A percentile compares a stretch with the other conserved stretches of the same genome.
Conservation (phyloP, 2,113 vertebrate genomes). For the Gymnobelideus leadbeateri region DNA sequence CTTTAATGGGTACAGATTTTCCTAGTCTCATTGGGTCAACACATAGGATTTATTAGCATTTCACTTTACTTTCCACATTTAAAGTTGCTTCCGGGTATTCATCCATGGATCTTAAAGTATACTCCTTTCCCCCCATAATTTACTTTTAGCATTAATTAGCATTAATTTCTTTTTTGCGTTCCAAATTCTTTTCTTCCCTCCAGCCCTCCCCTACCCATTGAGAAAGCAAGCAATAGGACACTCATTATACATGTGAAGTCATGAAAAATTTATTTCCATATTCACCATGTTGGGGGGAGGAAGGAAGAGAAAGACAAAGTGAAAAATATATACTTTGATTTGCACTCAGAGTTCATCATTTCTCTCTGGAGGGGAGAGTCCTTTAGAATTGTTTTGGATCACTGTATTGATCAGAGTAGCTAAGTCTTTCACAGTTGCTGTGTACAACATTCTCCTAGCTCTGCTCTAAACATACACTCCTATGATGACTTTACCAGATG, state of each 20-base stretch:
- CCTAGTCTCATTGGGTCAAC: not conserved
- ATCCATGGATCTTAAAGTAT: not conserved
- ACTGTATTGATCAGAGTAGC: not conserved
- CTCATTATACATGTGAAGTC: not conserved
- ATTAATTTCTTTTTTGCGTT: not conserved
- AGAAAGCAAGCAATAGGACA: not conserved
- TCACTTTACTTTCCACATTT: not conserved
- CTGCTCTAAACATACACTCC: not conserved
- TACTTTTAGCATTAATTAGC: not conserved
- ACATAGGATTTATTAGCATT: not conserved
- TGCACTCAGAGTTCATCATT: not conserved
- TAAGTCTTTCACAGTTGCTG: not conserved
- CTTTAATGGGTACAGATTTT: not conserved
- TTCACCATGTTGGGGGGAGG: not conserved
- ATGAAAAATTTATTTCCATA: not conserved
- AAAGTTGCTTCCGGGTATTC: not conserved
- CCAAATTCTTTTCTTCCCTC: not conserved
- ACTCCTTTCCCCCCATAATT: not conserved
- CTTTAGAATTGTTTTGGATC: not conserved
- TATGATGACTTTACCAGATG: not conserved
- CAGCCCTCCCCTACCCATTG: not conserved
- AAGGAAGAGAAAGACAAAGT: not conserved
- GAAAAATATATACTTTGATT: not conserved
- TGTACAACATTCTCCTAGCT: not conserved
- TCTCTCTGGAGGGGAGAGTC: not conserved